Evolutionary conservation across 1,140 invertebrate species (phyloP).

Genomic region (Dendroctonus valens): DNA sequence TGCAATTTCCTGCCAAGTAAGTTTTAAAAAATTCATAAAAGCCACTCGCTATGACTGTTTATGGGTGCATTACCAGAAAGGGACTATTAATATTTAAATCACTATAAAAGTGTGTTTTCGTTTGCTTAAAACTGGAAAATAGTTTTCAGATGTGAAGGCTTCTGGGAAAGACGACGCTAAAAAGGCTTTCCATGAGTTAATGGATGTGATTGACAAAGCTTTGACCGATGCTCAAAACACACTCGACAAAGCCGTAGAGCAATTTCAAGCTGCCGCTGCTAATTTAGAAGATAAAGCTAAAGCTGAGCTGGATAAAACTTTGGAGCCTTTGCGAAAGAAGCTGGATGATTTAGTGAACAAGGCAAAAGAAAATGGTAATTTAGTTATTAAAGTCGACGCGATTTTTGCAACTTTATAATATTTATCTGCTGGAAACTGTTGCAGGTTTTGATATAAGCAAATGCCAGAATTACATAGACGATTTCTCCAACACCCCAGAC

Average conservation of each 20-base stretch:
- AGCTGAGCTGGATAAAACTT: constrained; percentile 13
- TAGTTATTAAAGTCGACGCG: not conserved
- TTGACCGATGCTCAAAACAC: constrained; percentile 12
- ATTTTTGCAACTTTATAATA: constrained; percentile 2
- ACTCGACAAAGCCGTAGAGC: constrained; percentile 11
- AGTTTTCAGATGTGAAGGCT: not conserved
- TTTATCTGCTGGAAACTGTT: not conserved
- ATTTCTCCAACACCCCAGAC: constrained; percentile 17
- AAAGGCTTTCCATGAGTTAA: constrained; percentile 16
- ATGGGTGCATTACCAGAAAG: no score
- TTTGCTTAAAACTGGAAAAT: no score
- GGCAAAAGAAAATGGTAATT: constrained; percentile 8
- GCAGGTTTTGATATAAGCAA: constrained; percentile 15
- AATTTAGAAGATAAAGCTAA: constrained; percentile 15
- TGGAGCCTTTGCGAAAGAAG: constrained; percentile 9
- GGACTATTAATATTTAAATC: no score
- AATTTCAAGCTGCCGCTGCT: constrained; percentile 2
- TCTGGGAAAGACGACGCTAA: constrained; percentile 16
- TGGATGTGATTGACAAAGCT: constrained; percentile 17
- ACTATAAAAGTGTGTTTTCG: no score
- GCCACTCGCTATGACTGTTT: no score
- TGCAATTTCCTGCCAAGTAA: no score
- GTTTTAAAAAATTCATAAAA: no score
- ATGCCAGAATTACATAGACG: constrained; percentile 12
- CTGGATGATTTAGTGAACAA: constrained; percentile 13